These are phyloP conservation scores for Pteropus alecto DNA, from an alignment of 2,113 vertebrate species.

Conservation along the genomic window DNA sequence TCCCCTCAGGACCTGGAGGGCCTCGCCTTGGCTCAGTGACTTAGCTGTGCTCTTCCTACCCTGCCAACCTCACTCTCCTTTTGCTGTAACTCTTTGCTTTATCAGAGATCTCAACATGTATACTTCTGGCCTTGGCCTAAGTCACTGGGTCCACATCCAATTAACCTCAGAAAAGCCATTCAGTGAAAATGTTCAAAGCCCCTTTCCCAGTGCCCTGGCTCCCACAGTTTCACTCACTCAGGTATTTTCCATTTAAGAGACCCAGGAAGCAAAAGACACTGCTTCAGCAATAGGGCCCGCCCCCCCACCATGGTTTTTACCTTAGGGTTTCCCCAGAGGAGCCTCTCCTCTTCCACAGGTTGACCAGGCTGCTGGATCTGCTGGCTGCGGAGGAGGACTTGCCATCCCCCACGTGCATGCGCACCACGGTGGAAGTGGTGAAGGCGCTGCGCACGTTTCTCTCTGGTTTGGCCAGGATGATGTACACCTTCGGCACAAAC, in stretches of 20 bases:
- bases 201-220: background rate
- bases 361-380: slow-evolving; percentile 96
- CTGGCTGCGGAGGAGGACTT: slow-evolving; percentile 96
- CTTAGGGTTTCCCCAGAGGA: slow-evolving; percentile 97
- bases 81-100: background rate
- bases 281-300: background rate
- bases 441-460: slow-evolving; percentile 98
- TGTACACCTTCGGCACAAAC: slow-evolving; percentile 99
- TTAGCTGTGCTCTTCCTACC: background rate
- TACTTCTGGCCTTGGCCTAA: background rate
- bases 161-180: background rate
- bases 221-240: background rate
- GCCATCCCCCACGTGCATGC: slow-evolving; percentile 98
- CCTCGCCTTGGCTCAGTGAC: background rate
- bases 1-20: background rate
- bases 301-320: slow-evolving; percentile 78
- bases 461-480: slow-evolving; percentile 98
- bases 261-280: background rate
- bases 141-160: no score
- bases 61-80: background rate
- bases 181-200: background rate
- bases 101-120: background rate
- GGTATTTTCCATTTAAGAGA: background rate
- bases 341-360: slow-evolving; percentile 96
- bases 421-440: slow-evolving; percentile 96